Percentiles rank a stretch among this genome's conserved stretches.
Evolutionary conservation across 2,797 vertebrate genomes (phyloP).

Genomic region (Synaphobranchus kaupii): DNA sequence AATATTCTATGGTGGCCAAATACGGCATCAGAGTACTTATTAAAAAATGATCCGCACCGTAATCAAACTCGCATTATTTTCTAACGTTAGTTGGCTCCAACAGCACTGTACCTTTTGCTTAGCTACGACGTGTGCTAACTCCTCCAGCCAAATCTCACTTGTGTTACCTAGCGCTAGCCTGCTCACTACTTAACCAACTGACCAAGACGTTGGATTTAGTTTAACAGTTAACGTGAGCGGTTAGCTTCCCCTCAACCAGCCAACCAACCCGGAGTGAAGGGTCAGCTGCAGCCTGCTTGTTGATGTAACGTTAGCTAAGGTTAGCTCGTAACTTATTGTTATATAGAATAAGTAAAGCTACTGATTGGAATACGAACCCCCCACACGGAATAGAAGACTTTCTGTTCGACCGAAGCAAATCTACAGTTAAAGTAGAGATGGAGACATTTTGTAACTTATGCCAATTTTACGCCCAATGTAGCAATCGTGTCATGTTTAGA

Average conservation of each 20-base stretch:
- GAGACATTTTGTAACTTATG: neutral
- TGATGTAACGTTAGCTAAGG: too few relatives aligned
- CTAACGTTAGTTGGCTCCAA: neutral
- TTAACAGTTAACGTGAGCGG: too few relatives aligned
- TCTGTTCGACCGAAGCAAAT: neutral
- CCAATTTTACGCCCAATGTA: neutral
- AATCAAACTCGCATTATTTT: neutral
- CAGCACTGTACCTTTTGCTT: neutral
- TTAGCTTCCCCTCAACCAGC: too few relatives aligned
- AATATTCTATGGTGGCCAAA: neutral
- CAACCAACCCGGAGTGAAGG: too few relatives aligned
- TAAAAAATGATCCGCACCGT: neutral
- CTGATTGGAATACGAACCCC: neutral
- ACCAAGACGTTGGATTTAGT: too few relatives aligned
- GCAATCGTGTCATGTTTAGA: neutral
- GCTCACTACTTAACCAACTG: neutral
- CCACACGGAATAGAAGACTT: neutral
- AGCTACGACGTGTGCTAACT: neutral
- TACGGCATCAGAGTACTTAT: neutral
- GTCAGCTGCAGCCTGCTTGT: too few relatives aligned
- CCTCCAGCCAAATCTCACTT: too few relatives aligned
- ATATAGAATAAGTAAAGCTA: neutral
- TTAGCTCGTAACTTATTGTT: too few relatives aligned
- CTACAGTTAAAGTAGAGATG: neutral
- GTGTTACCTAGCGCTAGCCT: too few relatives aligned